These are phyloP conservation scores for Parnassius smintheus DNA, from an alignment of 2,888 invertebrate species.

Conservation along the genomic window DNA sequence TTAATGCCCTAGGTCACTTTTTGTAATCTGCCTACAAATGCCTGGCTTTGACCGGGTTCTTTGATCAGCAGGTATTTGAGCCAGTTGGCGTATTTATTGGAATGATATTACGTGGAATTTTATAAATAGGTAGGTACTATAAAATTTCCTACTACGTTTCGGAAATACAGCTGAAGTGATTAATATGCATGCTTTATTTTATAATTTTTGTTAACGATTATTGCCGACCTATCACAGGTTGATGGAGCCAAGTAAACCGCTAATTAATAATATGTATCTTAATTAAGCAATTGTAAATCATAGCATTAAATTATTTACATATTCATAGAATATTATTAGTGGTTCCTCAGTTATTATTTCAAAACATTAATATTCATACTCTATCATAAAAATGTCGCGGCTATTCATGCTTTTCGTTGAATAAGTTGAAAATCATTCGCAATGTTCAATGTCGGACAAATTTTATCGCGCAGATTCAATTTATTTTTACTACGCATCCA, in stretches of 20 bases:
- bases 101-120: too few relatives aligned
- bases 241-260: constrained; percentile 12
- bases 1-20: too few relatives aligned
- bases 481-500: constrained; percentile 20
- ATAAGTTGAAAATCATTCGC: constrained; percentile 3
- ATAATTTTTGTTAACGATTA: constrained; percentile 15
- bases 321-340: constrained; percentile 29
- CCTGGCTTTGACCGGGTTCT: too few relatives aligned
- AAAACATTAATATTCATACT: constrained; percentile 27
- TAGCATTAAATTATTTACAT: constrained; percentile 35
- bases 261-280: constrained; percentile 34
- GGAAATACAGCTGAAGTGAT: too few relatives aligned
- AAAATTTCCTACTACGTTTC: too few relatives aligned
- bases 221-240: constrained; percentile 12
- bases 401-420: constrained; percentile 30
- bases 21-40: too few relatives aligned
- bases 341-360: constrained; percentile 26
- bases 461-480: constrained; percentile 25
- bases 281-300: constrained; percentile 35
- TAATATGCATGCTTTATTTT: neutral
- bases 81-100: too few relatives aligned
- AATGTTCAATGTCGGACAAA: constrained; percentile 13
- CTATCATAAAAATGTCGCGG: constrained; percentile 36
- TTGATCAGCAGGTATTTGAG: too few relatives aligned
- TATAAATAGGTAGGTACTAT: too few relatives aligned